These are phyloP conservation scores for Protophormia terraenovae DNA, from an alignment of 2,888 invertebrate genomes.

Conservation along the genomic window DNA sequence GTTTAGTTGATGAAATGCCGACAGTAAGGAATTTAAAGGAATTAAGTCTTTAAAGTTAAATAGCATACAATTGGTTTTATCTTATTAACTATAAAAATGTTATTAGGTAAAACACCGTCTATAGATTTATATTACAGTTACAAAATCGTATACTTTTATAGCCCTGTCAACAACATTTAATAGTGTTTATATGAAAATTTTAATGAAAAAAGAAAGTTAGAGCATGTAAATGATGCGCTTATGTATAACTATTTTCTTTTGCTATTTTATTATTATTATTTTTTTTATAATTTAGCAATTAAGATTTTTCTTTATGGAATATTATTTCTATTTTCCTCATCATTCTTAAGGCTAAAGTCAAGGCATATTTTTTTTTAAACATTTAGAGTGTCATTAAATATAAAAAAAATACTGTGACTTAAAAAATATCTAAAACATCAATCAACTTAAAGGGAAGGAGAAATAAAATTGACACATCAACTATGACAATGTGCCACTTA, in stretches of 20 bases:
- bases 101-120: too few species aligned
- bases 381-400: slow-evolving; percentile 2
- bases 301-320: neutral
- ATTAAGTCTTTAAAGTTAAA: neutral
- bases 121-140: too few species aligned
- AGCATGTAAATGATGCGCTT: slow-evolving; percentile 61
- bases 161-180: neutral
- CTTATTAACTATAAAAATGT: neutral
- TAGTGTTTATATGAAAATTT: slow-evolving; percentile 35
- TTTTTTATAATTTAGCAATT: slow-evolving; percentile 26
- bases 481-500: slow-evolving; percentile 18
- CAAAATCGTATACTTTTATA: neutral
- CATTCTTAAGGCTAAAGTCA: slow-evolving; percentile 46
- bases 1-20: neutral
- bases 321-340: neutral
- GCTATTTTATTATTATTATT: too few species aligned
- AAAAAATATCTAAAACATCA: slow-evolving; percentile 24
- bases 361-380: slow-evolving; percentile 12
- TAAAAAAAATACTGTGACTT: neutral
- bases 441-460: neutral
- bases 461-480: neutral
- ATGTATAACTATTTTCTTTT: slow-evolving; percentile 45
- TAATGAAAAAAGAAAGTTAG: slow-evolving; percentile 52
- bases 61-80: too few species aligned
- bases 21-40: neutral